phyloP scores from a whole-genome alignment of 92 coral and sea anemone genomes.

The Bergia sp. region DNA sequence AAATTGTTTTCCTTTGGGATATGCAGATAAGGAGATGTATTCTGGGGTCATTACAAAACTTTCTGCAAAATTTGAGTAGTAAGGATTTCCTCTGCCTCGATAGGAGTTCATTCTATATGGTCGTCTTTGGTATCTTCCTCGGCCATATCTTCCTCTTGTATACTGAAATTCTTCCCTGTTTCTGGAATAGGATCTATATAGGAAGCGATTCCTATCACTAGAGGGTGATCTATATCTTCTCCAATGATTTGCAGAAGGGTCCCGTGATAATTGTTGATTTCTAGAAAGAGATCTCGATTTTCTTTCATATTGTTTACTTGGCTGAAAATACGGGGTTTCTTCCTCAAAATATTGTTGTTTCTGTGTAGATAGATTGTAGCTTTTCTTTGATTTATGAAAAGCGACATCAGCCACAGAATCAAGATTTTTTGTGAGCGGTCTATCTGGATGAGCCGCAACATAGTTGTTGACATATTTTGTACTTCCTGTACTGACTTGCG shows the following conservation, averaged over 20 bases:
- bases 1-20: neutral
- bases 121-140: slow-evolving; percentile 14
- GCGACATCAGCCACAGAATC: slow-evolving; percentile 9
- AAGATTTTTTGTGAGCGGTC: neutral
- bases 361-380: neutral
- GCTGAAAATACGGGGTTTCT: neutral
- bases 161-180: neutral
- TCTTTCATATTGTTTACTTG: neutral
- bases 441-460: slow-evolving; percentile 16
- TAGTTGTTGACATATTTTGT: neutral
- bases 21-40: slow-evolving; percentile 12
- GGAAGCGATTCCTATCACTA: slow-evolving; percentile 7
- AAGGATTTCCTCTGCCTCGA: slow-evolving; percentile 24
- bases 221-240: slow-evolving; percentile 15
- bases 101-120: slow-evolving; percentile 9
- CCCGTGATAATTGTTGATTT: neutral
- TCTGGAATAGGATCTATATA: neutral
- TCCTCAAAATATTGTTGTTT: neutral
- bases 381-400: neutral
- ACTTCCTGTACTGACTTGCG: neutral
- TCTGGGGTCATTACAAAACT: slow-evolving; percentile 12
- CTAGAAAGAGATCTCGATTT: neutral
- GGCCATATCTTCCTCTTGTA: slow-evolving; percentile 7
- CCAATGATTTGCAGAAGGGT: neutral
- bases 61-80: slow-evolving; percentile 1